Base-by-base conservation (phyloP, 2,888 invertebrate species). In the Heliconius charithonia region DNA sequence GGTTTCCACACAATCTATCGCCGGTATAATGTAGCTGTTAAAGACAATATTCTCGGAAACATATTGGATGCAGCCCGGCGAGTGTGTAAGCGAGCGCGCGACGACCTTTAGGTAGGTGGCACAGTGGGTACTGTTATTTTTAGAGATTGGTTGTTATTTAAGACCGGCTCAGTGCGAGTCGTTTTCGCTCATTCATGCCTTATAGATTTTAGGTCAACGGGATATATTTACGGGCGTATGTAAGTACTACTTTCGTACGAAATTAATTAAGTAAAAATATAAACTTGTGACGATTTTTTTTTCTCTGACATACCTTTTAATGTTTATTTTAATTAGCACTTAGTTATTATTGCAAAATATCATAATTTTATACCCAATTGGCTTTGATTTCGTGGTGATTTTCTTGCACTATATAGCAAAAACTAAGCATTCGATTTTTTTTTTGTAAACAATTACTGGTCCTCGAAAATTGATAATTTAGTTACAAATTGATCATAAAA, bases 21-120 rank as follows among this genome's bases (percentile, higher is more conserved):
- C 87, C 87, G 85, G 90, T 91, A 93, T 94, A 94, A 94, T 94
- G 92, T 93, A 92, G 92, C 93, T 92, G 94, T 94, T 94, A 94
- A 93, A 94, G 94, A 94, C 94, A 94, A 93, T 94, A 94, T 93
- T 92, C 92, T 89, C 87, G 91, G 91, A 91, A 93, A 94, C 94
- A 93, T 94, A 94, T 94, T 94, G 94, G 93, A 94, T 94, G 94
- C 94, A 94, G 93, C 91, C 88, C 90, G 91, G 88, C 90, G 92
- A 92, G 91, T 93, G 93, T 93, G 94, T 93, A 94, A 94, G 94
- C 93, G 94, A 92, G 93, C 91, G 90, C 87, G 89, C 86, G 87
- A 85, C 87, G 90, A 85, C 86, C 80, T n/a, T 51, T 70, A 80
- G 70, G 87, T 22, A 75, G 19, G 85, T 10, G 86, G 71, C 77